Evolutionary conservation across 2,797 vertebrate genomes (phyloP).

Genomic region (Takifugu rubripes): DNA sequence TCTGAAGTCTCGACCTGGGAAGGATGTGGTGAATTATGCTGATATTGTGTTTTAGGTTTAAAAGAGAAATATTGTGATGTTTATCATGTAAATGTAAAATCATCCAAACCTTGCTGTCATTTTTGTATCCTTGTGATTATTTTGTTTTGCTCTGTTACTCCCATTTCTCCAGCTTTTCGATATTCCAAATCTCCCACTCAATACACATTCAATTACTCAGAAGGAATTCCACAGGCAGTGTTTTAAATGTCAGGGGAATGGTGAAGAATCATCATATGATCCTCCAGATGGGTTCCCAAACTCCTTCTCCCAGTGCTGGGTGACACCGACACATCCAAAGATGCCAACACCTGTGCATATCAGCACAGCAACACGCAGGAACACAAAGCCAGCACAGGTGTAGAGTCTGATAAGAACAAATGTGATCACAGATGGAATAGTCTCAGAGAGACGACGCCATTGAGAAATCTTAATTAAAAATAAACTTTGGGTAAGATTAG

Average conservation of each 20-base stretch:
- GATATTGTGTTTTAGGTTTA: too few relatives aligned
- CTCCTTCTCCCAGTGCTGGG: constrained; percentile 2
- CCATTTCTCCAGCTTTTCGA: not conserved
- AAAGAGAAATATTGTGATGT: too few relatives aligned
- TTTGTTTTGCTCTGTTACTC: not conserved
- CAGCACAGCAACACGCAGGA: constrained; percentile 3
- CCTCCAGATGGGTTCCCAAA: constrained; percentile 20
- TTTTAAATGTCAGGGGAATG: constrained; percentile 31
- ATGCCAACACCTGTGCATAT: not conserved
- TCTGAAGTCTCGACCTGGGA: too few relatives aligned
- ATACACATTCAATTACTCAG: not conserved
- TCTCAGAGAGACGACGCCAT: constrained; percentile 52
- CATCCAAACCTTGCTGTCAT: not conserved
- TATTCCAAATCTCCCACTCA: not conserved
- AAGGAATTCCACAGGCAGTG: not conserved
- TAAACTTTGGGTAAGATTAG: constrained; percentile 69
- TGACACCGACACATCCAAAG: constrained; percentile 13
- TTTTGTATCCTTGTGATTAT: not conserved
- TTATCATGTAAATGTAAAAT: too few relatives aligned
- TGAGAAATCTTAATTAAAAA: constrained; percentile 72
- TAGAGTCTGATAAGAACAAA: constrained; percentile 38
- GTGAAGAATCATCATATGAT: constrained; percentile 24
- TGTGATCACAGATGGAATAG: constrained; percentile 57
- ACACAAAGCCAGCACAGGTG: constrained; percentile 40
- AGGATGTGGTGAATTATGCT: too few relatives aligned